Base-by-base conservation (phyloP, 2,797 vertebrate genomes). In the Coccyzus lansbergi region DNA sequence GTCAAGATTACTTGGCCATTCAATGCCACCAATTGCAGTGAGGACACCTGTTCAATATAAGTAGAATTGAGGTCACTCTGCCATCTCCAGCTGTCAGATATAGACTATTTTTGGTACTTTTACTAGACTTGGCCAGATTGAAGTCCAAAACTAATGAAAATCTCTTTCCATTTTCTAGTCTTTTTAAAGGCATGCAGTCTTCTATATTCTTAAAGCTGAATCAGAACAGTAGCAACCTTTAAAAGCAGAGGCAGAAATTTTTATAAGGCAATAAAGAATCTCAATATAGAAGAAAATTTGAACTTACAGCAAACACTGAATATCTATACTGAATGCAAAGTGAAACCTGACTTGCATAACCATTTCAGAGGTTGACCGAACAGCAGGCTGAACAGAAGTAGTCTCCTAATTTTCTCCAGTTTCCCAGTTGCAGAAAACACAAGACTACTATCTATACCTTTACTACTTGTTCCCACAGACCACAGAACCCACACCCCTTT, bases 71-170 rank as follows among this genome's bases (percentile, higher is more conserved):
- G 76, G 36, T 80, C 75, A 87, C 42, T 48, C 68, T 64, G 75
- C 67, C 28, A 56, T 68, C 72, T 81, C 65, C 75, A 78, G 36
- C 65, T 85, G 65, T 85, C 86, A 91, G 53, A 89, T 33, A 60
- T 5, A 40, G 36, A 60, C 42, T 94, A 78, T 62, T 95, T 90
- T 75, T 74, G 81, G 64, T 93, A 52, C 2, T 77, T 96, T 88
- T 90, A 83, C 75, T 63, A 33, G 68, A 85, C 42, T 83, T 65
- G 64, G 59, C 28, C 55, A 91, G 79, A 88, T 7, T 81, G 42
- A 87, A 69, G 65, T 18, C n/a, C 55, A 53, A 75, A n/a, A 71
- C 48, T 76, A 92, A 86, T 4, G 28, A 48, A 90, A 92, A 72
- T 48, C 9, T 64, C n/a, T 38, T 72, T 62, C 55, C 18, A 71